Base-by-base conservation (phyloP, 2,797 vertebrate species). In the Etheostoma perlongum region DNA sequence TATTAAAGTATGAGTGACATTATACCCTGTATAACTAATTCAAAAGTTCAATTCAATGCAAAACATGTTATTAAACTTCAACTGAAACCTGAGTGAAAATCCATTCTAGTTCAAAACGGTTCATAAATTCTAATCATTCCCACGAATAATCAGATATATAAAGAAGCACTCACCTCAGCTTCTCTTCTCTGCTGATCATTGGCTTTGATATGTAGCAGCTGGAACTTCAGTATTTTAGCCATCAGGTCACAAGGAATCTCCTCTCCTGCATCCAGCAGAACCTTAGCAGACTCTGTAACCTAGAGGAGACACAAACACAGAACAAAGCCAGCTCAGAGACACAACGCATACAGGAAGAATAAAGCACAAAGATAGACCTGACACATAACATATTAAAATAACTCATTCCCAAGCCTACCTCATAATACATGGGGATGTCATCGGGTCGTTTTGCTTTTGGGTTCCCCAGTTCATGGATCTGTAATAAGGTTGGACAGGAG, bases 181-280 rank as follows among this genome's bases (percentile, higher is more conserved):
- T 91, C 85, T 67, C 94, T 93, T 85, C 94, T 95, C 76, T 94
- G 90, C 76, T 95, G 89, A 75, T 97, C 95, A 47, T 76, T 92
- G 49, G 87, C 66, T 92, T 98, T 99, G 61, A 97, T 87, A 53
- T 90, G 91, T 67, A 99, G 94, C 77, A 99, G 92, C 47, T 95
- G 95, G 84, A 96, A 99, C 91, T 99, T 99, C 73, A 99, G 59
- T 64, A 99, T 87, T 85, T 98, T 98, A 70, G 96, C 96, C 90
- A 94, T 92, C 67, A 98, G 84, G 4, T 97, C 94, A 78, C 94
- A 80, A 61, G 97, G 92, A 82, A 99, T 90, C 76, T 95, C 93
- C 54, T 96, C 91, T 81, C 95, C 95, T 9, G 74, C 90, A 67
- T 96, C 96, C 79, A 97, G 79, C 81, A 97, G 82, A 30, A 72